phyloP scores from a whole-genome alignment of 2,113 vertebrate species.

The Pogonocichla stellata region DNA sequence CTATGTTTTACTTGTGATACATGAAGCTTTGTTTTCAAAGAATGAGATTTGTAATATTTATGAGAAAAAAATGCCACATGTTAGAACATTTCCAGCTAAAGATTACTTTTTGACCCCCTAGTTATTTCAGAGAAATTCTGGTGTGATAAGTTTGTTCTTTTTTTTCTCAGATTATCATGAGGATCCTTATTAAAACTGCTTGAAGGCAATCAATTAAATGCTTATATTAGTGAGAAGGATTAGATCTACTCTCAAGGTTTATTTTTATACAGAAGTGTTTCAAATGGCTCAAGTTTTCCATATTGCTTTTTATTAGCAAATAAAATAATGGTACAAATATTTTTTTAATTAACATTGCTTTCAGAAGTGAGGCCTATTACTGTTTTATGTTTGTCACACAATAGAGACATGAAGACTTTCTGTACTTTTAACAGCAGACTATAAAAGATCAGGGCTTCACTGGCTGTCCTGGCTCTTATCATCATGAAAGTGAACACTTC shows the following conservation, averaged over 20 bases:
- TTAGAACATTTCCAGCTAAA: neutral
- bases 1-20: neutral
- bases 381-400: slow-evolving; percentile 46
- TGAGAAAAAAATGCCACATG: rapidly evolving
- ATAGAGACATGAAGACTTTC: slow-evolving; percentile 15
- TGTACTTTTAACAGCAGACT: slow-evolving; percentile 23
- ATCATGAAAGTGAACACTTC: slow-evolving; percentile 11
- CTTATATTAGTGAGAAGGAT: neutral
- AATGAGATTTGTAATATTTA: neutral
- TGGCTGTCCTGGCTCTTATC: slow-evolving; percentile 40
- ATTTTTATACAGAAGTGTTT: neutral
- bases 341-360: slow-evolving; percentile 58
- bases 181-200: neutral
- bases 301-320: slow-evolving; percentile 21
- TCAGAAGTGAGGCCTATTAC: slow-evolving; percentile 18
- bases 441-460: slow-evolving; percentile 11
- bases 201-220: neutral
- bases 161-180: neutral
- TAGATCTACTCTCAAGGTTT: neutral
- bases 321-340: slow-evolving; percentile 20
- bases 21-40: neutral
- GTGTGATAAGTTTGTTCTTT: too few relatives aligned
- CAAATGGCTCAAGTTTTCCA: neutral
- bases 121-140: neutral
- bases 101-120: neutral